Percentiles rank a stretch among this genome's conserved stretches.
phyloP scores from a whole-genome alignment of 1,140 invertebrate genomes.

The Propsilocerus akamusi region DNA sequence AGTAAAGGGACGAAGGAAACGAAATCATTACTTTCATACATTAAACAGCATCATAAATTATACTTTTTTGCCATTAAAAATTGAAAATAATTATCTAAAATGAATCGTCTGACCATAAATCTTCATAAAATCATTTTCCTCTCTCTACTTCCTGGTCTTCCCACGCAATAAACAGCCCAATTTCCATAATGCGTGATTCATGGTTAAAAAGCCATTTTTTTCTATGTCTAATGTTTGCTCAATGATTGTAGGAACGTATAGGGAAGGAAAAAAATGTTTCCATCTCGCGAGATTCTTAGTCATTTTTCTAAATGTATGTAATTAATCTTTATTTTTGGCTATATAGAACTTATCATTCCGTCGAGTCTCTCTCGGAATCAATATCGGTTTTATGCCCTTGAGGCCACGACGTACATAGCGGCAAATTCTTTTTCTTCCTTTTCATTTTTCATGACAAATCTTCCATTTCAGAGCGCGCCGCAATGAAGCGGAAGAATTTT shows the following conservation, averaged over 20 bases:
- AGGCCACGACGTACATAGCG: too few species aligned
- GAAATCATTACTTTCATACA: neutral
- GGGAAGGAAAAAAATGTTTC: too few species aligned
- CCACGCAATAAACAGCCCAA: neutral
- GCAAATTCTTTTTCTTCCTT: too few species aligned
- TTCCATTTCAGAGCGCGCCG: too few species aligned
- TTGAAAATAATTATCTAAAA: constrained; percentile 4
- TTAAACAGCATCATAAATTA: neutral
- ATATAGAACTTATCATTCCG: neutral
- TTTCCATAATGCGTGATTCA: neutral
- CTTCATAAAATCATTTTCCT: constrained; percentile 1
- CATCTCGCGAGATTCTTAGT: neutral
- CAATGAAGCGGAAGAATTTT: too few species aligned
- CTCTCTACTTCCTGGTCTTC: too few species aligned
- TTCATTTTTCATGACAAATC: too few species aligned
- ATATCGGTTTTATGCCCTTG: too few species aligned
- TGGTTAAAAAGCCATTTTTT: neutral
- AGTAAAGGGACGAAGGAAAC: neutral
- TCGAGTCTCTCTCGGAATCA: neutral
- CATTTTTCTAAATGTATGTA: neutral
- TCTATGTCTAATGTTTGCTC: neutral
- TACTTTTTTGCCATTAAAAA: neutral
- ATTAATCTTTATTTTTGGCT: neutral
- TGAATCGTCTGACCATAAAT: neutral
- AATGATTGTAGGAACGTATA: too few species aligned